Base-by-base conservation (phyloP, 2,797 vertebrate species). In the Melanotaenia boesemani region DNA sequence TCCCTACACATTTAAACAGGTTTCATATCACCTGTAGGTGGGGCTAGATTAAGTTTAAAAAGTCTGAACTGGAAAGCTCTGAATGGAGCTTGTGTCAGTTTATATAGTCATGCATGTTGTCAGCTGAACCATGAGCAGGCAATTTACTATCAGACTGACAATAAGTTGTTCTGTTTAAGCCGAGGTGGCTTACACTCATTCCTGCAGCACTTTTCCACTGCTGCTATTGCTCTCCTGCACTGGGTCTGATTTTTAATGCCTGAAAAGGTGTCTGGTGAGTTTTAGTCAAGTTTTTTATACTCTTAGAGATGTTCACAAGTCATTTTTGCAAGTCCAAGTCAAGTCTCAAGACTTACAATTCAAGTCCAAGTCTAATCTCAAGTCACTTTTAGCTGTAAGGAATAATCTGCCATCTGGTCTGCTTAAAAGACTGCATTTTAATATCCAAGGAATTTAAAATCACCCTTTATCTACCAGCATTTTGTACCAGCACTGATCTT, bases 121-220 rank as follows among this genome's bases (percentile, higher is more conserved):
- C 85, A 88, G 84, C 79, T 91, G 88, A 92, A 84, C 81, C 65
- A 26, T 61, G 69, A 86, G 75, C 80, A 67, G 58, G 15, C 73
- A 55, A 75, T 65, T 88, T 70, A 74, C 85, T 78, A 74, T 83
- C 81, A 79, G 65, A 69, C 76, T 80, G 81, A 88, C 84, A 88
- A 85, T 79, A 85, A 85, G 74, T 71, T 26, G 48, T 76, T 80
- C 72, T 86, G 75, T 86, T 85, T 57, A 67, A 60, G 70, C 64
- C 57, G 15, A 57, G 46, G 71, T 60, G 74, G 52, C 74, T 82
- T 74, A 59, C 68, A 63, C 75, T 75, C 63, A 39, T 61, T 84
- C 63, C 78, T 76, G 80, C 72, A 68, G 72, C 78, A 57, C 70
- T 75, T 84, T 84, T 65, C 73, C 67, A 66, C 62, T 32, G 37